Evolutionary conservation across 2,797 vertebrate genomes (phyloP), one percentile per base, ranked within the genome.

Genomic region (Remorina albescens): DNA sequence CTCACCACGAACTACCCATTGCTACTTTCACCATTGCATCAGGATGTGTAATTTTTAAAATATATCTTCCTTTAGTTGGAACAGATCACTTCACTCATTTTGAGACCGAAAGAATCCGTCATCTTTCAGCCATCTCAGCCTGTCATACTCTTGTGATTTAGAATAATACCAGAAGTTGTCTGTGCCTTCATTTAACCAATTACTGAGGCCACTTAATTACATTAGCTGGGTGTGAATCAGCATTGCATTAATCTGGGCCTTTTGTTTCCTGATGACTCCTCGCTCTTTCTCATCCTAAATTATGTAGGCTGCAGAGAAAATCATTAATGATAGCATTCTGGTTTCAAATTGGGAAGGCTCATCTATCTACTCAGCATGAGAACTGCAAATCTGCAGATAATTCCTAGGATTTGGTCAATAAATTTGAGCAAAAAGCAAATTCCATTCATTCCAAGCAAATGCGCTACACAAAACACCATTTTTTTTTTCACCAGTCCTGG

Each of bases 351-450:
- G 41, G 39, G 63, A 50, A 66, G 60, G 61, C 72, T 84, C 62
- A 80, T 83, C 78, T 69, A 64, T 71, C 71, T 86, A 50, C 82
- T 76, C 80, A 84, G 84, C 88, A 81, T 63, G 77, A 53, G 76
- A 66, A 79, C 49, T 88, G 67, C n/a, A 80, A 67, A 77, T 83
- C 73, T 69, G 49, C 70, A 67, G 63, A 82, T 71, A 63, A 77
- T 59, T 80, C 66, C 74, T 30, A n/a, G 63, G 55, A 75, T 82
- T 76, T 44, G 71, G 62, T 74, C 82, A 83, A 81, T 87, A 83
- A 82, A 85, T 75, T 71, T 80, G 56, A 41, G 62, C 19, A 25
- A 74, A 71, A 61, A 11, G 12, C 61, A 78, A 42, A 74, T 77
- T 74, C 74, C 4, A 77, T 81, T 82, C 78, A 62, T 79, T 53